Evolutionary conservation across 2,888 invertebrate species (phyloP).

Genomic region (Volucella zonaria): DNA sequence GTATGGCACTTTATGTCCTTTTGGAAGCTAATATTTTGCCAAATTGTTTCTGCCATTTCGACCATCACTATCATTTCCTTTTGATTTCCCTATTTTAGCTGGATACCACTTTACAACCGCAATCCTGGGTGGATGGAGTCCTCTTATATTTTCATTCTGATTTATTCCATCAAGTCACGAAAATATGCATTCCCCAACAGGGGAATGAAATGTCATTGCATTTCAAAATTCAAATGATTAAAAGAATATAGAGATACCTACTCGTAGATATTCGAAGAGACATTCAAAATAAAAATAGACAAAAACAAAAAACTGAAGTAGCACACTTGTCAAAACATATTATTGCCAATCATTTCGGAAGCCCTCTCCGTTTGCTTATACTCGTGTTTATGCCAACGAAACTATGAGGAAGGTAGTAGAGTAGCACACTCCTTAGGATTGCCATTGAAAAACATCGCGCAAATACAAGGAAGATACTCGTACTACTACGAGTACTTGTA

Average conservation of each 20-base stretch:
- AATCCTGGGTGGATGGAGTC: constrained; percentile 7
- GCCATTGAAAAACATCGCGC: constrained; percentile 19
- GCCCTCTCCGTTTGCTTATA: neutral
- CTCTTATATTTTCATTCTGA: constrained; percentile 29
- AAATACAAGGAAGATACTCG: no score
- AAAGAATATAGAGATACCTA: neutral
- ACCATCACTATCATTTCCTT: no score
- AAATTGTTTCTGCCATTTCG: no score
- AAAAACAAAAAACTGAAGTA: constrained; percentile 12
- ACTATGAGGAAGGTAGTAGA: neutral
- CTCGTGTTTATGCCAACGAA: constrained; percentile 7
- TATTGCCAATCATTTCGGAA: constrained; percentile 65
- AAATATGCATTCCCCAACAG: constrained; percentile 8
- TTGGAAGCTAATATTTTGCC: no score
- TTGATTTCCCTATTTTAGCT: no score
- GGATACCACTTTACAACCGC: no score
- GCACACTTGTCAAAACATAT: constrained; percentile 65
- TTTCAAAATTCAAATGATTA: constrained; percentile 19
- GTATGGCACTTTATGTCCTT: no score
- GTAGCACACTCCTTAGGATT: constrained; percentile 7
- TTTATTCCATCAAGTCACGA: constrained; percentile 42
- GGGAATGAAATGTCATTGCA: constrained; percentile 30
- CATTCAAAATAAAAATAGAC: constrained; percentile 14
- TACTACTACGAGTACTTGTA: neutral
- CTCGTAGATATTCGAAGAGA: constrained; percentile 25